A percentile compares a stretch with the other conserved stretches of the same genome.
These are phyloP conservation scores for Drosophila ezoana DNA, from an alignment of 2,888 invertebrate genomes.

Conservation along the genomic window DNA sequence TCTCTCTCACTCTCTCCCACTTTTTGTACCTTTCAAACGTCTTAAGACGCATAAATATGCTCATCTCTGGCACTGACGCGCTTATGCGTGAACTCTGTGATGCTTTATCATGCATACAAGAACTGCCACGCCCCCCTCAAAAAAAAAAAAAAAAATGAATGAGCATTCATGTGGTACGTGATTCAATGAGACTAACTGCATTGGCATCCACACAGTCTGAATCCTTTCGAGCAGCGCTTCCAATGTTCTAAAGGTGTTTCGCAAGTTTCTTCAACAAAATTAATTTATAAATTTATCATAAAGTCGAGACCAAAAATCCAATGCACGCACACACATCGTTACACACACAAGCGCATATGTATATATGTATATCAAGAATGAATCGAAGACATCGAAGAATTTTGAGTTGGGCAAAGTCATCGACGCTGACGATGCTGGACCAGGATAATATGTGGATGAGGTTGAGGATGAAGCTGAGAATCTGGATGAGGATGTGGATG, in stretches of 20 bases:
- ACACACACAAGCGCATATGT: conserved; percentile 4
- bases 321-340: conserved; percentile 23
- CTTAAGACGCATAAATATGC: conserved; percentile 33
- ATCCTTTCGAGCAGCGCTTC: conserved; percentile 30
- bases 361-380: conserved; percentile 1
- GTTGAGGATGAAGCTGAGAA: conserved; percentile 10
- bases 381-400: conserved; percentile 43
- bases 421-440: conserved; percentile 31
- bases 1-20: too few relatives aligned
- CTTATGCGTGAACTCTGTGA: conserved; percentile 32
- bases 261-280: conserved; percentile 46
- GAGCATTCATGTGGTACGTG: conserved; percentile 47
- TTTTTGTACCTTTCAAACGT: background rate
- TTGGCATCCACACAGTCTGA: conserved; percentile 4
- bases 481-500: conserved; percentile 33
- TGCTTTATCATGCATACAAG: conserved; percentile 46
- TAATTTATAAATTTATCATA: conserved; percentile 70
- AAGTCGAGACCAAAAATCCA: conserved; percentile 40
- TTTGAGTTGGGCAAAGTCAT: conserved; percentile 48
- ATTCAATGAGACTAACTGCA: conserved; percentile 33
- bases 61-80: conserved; percentile 18
- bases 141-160: conserved; percentile 17
- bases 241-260: conserved; percentile 28
- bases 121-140: conserved; percentile 37
- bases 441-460: conserved; percentile 38